Conservation (phyloP, 1,140 invertebrate genomes). For the Macrosteles quadrilineatus region DNA sequence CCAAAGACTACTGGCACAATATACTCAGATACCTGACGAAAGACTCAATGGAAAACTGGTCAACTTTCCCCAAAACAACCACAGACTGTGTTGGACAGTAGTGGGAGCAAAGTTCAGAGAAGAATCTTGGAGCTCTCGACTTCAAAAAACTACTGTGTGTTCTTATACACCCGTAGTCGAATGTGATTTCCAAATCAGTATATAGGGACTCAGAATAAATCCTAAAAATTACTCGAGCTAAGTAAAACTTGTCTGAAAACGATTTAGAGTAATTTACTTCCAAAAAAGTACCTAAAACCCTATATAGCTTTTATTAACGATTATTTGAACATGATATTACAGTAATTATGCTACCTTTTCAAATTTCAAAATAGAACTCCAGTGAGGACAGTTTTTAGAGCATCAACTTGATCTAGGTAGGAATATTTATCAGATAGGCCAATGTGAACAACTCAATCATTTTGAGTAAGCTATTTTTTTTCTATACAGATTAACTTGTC, state of each 20-base stretch:
- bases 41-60: constrained; percentile 45
- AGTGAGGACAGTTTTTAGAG: too few relatives aligned
- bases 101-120: constrained; percentile 34
- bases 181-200: constrained; percentile 53
- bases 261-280: background rate
- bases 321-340: background rate
- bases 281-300: background rate
- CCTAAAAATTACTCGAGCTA: constrained; percentile 48
- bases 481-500: too few relatives aligned
- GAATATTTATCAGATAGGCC: too few relatives aligned
- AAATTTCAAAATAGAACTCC: too few relatives aligned
- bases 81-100: constrained; percentile 46
- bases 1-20: too few relatives aligned
- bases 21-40: constrained; percentile 48
- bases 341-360: background rate
- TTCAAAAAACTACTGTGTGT: constrained; percentile 52
- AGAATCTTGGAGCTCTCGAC: constrained; percentile 52
- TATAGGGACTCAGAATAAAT: constrained; percentile 52
- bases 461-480: too few relatives aligned
- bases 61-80: constrained; percentile 47
- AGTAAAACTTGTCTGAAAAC: constrained; percentile 19
- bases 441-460: too few relatives aligned
- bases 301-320: background rate
- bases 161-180: constrained; percentile 49
- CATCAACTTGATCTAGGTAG: too few relatives aligned